phyloP scores from a whole-genome alignment of 1,140 invertebrate species.

The Drosophila cardini region DNA sequence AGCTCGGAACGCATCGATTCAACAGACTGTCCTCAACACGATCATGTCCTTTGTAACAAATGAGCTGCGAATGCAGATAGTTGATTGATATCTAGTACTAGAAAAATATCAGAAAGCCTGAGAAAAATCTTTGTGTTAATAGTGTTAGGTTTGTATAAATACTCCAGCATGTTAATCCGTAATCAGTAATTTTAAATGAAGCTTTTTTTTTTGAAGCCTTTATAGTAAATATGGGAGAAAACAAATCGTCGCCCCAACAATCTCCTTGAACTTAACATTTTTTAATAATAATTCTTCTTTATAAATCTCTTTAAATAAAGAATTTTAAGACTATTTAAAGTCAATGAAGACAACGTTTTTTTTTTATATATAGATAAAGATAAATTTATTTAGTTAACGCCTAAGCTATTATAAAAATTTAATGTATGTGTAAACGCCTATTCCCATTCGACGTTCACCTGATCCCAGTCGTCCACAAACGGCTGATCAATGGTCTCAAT shows the following conservation, averaged over 20 bases:
- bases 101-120: too few species aligned
- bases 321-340: too few species aligned
- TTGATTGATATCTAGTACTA: conserved; percentile 57
- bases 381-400: conserved; percentile 5
- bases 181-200: too few species aligned
- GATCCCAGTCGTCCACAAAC: conserved; percentile 93
- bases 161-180: conserved; percentile 5
- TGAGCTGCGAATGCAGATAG: conserved; percentile 74
- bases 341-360: background rate
- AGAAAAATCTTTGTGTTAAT: background rate
- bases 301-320: too few species aligned
- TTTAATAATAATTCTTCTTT: too few species aligned
- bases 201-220: too few species aligned
- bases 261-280: too few species aligned
- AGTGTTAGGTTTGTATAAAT: conserved; percentile 43
- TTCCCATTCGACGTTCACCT: conserved; percentile 93
- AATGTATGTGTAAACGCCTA: conserved; percentile 74
- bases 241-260: too few species aligned
- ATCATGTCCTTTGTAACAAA: conserved; percentile 70
- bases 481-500: conserved; percentile 94
- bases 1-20: conserved; percentile 63
- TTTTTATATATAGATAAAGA: background rate
- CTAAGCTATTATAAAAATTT: conserved; percentile 38
- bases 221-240: too few species aligned
- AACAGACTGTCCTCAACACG: conserved; percentile 72